Base-by-base conservation (phyloP, 1,140 invertebrate genomes). In the Batillaria attramentaria region DNA sequence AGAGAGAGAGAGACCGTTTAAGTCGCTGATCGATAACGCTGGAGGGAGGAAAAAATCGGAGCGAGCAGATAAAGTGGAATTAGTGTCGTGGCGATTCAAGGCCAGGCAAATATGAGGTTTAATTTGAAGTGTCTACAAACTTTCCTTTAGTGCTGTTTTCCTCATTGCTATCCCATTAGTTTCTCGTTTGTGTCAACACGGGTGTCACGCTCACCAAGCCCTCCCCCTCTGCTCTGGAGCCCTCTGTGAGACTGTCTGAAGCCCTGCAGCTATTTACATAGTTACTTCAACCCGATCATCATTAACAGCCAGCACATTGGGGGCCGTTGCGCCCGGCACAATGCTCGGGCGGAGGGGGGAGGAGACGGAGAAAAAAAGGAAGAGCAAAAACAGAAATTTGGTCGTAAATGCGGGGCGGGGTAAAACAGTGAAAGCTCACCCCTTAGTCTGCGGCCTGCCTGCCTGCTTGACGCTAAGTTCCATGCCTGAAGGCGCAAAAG, bases 231-330 rank as follows among this genome's bases (percentile, higher is more conserved):
- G 24, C 18, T 41, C 66, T 20, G 3, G 0, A 24, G 18, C 37
- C 37, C 62, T 6, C 66, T 69, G 66, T 1, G 66, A 24, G 66
- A 41, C 66, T 69, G 66, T 69, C n/a, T 69, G 2, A 41, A 24
- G n/a, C 20, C 66, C 66, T 69, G 18, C 35, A 31, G 66, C 66
- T 68, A 41, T 69, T 69, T 69, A 69, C 66, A 41, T 69, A 41
- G 66, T 69, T 69, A 69, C 66, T 68, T 69, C 37, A 39, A 41
- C 66, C 66, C 66, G 66, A 69, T 69, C 66, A 69, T 69, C 66
- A 69, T 69, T 69, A 69, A 41, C 66, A 24, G 35, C 16, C 66
- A n/a, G n/a, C n/a, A n/a, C n/a, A n/a, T n/a, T n/a, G n/a, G n/a
- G n/a, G n/a, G n/a, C n/a, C n/a, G n/a, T n/a, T n/a, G n/a, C 20